Evolutionary conservation across 2,797 vertebrate genomes (phyloP).

Genomic region (Sarcophilus harrisii): DNA sequence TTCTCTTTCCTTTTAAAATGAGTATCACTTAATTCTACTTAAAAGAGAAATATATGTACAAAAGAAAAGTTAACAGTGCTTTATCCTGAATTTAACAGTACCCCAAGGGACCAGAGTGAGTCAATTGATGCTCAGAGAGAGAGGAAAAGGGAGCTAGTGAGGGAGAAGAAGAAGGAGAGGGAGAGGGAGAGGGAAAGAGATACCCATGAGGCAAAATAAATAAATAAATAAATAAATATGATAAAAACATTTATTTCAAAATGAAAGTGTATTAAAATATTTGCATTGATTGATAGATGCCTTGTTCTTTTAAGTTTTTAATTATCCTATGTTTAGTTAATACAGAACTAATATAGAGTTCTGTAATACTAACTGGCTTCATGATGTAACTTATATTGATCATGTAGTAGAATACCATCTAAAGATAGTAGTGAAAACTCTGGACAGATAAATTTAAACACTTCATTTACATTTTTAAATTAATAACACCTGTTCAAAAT

Average conservation of each 20-base stretch:
- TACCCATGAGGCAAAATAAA: too few species aligned
- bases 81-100: neutral
- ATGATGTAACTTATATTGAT: conserved; percentile 1
- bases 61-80: conserved; percentile 20
- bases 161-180: too few species aligned
- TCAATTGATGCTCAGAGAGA: neutral
- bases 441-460: neutral
- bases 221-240: neutral
- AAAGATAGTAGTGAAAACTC: conserved; percentile 21
- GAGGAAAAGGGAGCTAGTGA: too few species aligned
- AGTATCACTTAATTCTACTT: neutral
- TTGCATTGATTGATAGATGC: neutral
- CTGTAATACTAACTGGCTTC: conserved; percentile 16
- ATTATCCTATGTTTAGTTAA: conserved; percentile 37
- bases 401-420: neutral
- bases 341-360: too few species aligned
- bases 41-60: neutral
- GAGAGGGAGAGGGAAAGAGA: too few species aligned
- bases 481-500: conserved; percentile 7
- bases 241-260: neutral
- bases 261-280: neutral
- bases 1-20: neutral
- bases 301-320: neutral
- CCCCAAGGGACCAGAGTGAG: neutral
- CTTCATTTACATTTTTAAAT: conserved; percentile 16